Percentiles rank a stretch among this genome's conserved stretches.
These are phyloP conservation scores for Sebastes glaucus DNA, from an alignment of 2,797 vertebrate genomes.

Conservation along the genomic window DNA sequence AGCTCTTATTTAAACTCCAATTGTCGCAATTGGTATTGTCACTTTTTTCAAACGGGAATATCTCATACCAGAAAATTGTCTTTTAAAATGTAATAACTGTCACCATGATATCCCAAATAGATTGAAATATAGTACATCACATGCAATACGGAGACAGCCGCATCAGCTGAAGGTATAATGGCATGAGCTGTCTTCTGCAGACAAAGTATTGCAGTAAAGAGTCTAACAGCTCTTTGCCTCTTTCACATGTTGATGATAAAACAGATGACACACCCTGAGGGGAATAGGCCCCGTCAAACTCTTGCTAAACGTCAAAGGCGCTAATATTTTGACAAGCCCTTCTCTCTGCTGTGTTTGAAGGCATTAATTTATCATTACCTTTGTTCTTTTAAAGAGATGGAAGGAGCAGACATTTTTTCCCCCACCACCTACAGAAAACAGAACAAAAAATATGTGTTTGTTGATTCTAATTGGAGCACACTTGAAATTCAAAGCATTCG, in stretches of 20 bases:
- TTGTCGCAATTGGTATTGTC: slow-evolving; percentile 7
- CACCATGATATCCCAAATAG: slow-evolving; percentile 4
- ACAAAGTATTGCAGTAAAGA: slow-evolving; percentile 32
- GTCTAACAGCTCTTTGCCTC: slow-evolving; percentile 34
- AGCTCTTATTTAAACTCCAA: slow-evolving; percentile 20
- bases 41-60: slow-evolving; percentile 15
- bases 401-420: slow-evolving; percentile 17
- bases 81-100: slow-evolving; percentile 42
- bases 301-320: slow-evolving; percentile 70
- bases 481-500: slow-evolving; percentile 69
- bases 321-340: slow-evolving; percentile 72
- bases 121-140: slow-evolving; percentile 17
- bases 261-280: slow-evolving; percentile 55
- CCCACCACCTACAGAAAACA: slow-evolving; percentile 42
- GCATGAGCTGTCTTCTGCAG: slow-evolving; percentile 39
- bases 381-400: slow-evolving; percentile 58
- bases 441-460: slow-evolving; percentile 58
- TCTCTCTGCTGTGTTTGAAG: slow-evolving; percentile 54
- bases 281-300: slow-evolving; percentile 46
- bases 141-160: slow-evolving; percentile 13
- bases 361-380: slow-evolving; percentile 62
- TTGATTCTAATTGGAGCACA: slow-evolving; percentile 68
- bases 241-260: slow-evolving; percentile 52
- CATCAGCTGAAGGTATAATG: slow-evolving; percentile 32
- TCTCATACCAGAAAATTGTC: slow-evolving; percentile 11